Percentiles rank a stretch among this genome's conserved stretches.
Evolutionary conservation across 2,888 invertebrate genomes (phyloP).

Genomic region (Lithophane leautieri): DNA sequence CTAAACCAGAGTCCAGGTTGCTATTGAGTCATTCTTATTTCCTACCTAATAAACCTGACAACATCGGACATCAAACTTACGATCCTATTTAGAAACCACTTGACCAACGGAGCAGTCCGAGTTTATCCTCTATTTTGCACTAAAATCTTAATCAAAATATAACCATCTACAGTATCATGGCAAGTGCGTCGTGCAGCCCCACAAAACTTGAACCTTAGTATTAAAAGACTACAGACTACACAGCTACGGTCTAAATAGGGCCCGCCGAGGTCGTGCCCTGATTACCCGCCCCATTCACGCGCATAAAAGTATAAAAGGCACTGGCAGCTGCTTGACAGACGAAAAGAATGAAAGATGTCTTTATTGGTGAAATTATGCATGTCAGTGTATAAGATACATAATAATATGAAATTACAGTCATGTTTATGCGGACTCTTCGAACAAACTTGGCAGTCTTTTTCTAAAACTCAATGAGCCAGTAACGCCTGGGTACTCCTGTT

Average conservation of each 20-base stretch:
- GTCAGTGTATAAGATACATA: no score
- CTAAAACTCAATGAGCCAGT: background rate
- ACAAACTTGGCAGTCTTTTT: no score
- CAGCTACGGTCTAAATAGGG: constrained; percentile 8
- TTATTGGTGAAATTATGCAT: constrained; percentile 12
- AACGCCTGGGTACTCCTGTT: no score
- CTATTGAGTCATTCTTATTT: background rate
- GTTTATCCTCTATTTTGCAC: background rate
- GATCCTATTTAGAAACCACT: background rate
- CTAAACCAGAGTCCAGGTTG: no score
- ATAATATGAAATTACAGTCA: no score
- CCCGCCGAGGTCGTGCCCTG: constrained; percentile 50
- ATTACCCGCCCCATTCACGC: constrained; percentile 41
- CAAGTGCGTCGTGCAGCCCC: background rate
- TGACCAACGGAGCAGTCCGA: background rate
- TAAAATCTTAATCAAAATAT: background rate
- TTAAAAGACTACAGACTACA: constrained; percentile 5
- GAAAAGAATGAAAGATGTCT: constrained; percentile 18
- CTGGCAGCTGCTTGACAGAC: constrained; percentile 14
- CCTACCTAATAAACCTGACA: no score
- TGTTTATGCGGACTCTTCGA: no score
- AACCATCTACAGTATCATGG: background rate
- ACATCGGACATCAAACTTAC: background rate
- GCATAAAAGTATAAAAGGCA: constrained; percentile 21
- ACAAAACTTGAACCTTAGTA: constrained; percentile 49